A percentile compares a stretch with the other conserved stretches of the same genome.
Conservation (phyloP, 2,888 invertebrate species). For the Dicranocentrus wangi region DNA sequence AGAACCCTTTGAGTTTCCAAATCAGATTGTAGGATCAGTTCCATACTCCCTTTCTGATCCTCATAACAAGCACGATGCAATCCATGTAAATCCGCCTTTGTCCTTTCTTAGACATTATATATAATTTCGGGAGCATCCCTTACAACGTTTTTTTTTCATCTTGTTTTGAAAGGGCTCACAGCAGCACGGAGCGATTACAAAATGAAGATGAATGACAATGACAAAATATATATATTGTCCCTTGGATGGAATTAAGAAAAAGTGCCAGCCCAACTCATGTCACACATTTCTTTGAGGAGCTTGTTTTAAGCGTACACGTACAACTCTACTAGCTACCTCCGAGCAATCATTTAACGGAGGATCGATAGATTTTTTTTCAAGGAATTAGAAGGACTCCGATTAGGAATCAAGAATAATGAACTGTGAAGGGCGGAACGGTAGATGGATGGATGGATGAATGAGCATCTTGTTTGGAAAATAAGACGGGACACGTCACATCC, state of each 20-base stretch:
- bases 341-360: not conserved
- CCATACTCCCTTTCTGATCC: not conserved
- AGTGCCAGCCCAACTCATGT: constrained; percentile 24
- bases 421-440: constrained; percentile 50
- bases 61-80: not conserved
- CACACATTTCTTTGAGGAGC: not conserved
- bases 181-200: constrained; percentile 21
- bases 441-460: constrained; percentile 30
- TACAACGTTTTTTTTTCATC: not conserved
- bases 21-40: constrained; percentile 41
- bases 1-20: constrained; percentile 10
- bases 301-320: not conserved
- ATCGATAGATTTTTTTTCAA: not conserved
- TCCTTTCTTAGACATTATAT: too few relatives aligned
- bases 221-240: too few relatives aligned
- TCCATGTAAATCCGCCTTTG: not conserved
- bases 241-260: constrained; percentile 36
- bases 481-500: constrained; percentile 30
- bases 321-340: too few relatives aligned
- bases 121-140: not conserved
- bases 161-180: constrained; percentile 47
- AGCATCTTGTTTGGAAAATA: constrained; percentile 46
- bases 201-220: constrained; percentile 39
- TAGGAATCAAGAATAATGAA: constrained; percentile 37
- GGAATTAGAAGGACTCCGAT: constrained; percentile 32